Evolutionary conservation across 2,888 invertebrate genomes (phyloP).

Genomic region (Didymodactylos carnosus): DNA sequence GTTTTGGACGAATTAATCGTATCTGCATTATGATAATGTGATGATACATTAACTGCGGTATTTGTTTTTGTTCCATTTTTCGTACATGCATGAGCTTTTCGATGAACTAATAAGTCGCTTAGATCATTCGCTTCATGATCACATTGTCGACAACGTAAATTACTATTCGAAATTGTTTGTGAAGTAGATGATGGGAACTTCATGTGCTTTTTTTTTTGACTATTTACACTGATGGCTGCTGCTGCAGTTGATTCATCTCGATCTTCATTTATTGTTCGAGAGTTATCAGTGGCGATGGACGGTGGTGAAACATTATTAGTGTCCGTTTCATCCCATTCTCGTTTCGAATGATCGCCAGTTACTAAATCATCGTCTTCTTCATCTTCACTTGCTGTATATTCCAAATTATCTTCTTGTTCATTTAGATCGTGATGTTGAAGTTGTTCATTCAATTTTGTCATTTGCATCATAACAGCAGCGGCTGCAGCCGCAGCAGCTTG

Average conservation of each 20-base stretch:
- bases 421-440: background rate
- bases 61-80: background rate
- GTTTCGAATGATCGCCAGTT: background rate
- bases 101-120: conserved; percentile 5
- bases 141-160: conserved; percentile 10
- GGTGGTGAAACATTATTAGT: too few species aligned
- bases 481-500: background rate
- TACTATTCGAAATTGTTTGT: background rate
- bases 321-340: background rate
- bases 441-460: background rate
- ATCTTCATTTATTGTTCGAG: too few species aligned
- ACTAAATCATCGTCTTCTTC: background rate
- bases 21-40: too few species aligned
- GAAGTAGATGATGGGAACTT: background rate
- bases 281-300: too few species aligned
- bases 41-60: too few species aligned
- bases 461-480: background rate
- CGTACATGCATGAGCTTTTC: background rate
- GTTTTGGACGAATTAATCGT: background rate
- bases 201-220: background rate
- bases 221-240: too few species aligned
- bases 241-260: background rate
- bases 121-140: conserved; percentile 12
- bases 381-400: background rate
- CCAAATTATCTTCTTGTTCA: background rate